Conservation (phyloP, 1,140 invertebrate species). For the Lamellibrachia luymesi region DNA sequence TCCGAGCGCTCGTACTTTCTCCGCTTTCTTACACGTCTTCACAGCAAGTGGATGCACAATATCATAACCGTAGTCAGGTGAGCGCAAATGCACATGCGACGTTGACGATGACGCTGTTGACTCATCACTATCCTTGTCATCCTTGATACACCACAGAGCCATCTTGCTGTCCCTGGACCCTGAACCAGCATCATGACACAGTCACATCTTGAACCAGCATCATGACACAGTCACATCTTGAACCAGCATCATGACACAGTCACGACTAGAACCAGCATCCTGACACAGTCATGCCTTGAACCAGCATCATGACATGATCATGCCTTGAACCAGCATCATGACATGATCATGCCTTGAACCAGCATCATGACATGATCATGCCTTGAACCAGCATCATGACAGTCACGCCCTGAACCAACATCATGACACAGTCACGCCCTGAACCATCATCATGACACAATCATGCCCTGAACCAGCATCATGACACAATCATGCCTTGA, state of each 20-base stretch:
- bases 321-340: too few relatives aligned
- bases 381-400: too few relatives aligned
- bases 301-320: too few relatives aligned
- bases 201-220: slow-evolving; percentile 51
- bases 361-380: too few relatives aligned
- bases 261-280: background rate
- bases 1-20: slow-evolving; percentile 81
- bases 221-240: slow-evolving; percentile 51
- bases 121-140: slow-evolving; percentile 34
- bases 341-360: too few relatives aligned
- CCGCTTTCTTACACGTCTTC: slow-evolving; percentile 71
- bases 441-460: too few relatives aligned
- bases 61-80: slow-evolving; percentile 46
- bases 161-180: slow-evolving; percentile 75
- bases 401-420: too few relatives aligned
- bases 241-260: background rate
- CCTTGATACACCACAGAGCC: slow-evolving; percentile 60
- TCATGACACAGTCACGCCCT: too few relatives aligned
- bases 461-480: too few relatives aligned
- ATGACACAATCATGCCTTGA: too few relatives aligned
- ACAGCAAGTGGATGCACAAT: slow-evolving; percentile 69
- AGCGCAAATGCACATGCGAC: slow-evolving; percentile 33
- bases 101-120: slow-evolving; percentile 18
- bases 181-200: slow-evolving; percentile 21
- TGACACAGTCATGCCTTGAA: too few relatives aligned